phyloP scores from a whole-genome alignment of 2,888 invertebrate species.

The Lamellibrachia satsuma region DNA sequence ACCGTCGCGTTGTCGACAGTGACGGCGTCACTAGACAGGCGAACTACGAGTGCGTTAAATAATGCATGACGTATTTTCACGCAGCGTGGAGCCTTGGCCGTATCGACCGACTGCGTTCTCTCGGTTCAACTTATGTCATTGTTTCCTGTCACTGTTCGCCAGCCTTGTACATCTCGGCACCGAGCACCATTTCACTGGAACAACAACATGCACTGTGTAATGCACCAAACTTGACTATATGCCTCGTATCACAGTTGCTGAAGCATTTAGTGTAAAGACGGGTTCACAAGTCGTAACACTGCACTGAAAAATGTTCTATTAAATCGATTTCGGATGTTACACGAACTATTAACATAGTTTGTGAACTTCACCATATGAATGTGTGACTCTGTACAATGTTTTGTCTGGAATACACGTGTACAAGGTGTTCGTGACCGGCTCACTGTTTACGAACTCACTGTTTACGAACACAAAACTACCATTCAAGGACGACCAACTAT shows the following conservation, averaged over 20 bases:
- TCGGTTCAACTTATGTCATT: background rate
- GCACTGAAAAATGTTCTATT: background rate
- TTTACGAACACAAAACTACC: no score
- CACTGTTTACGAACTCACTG: no score
- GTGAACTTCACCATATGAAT: no score
- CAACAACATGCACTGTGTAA: background rate
- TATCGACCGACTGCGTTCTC: background rate
- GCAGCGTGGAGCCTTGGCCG: background rate
- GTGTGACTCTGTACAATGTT: no score
- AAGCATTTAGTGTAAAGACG: background rate
- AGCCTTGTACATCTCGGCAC: conserved; percentile 40
- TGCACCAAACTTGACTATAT: background rate
- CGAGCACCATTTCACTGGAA: conserved; percentile 46
- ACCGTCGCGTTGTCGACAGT: background rate
- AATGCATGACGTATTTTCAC: background rate
- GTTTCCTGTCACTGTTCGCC: conserved; percentile 12
- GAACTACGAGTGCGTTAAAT: background rate
- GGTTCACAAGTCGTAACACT: background rate
- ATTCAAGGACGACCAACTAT: no score
- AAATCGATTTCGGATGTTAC: no score
- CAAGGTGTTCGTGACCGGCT: no score
- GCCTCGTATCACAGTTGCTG: background rate
- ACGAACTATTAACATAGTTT: no score
- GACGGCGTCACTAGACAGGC: background rate
- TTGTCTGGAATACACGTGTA: no score